Evolutionary conservation across 2,888 invertebrate genomes (phyloP), one percentile per base, ranked within the genome.

Genomic region (Spatulosminthurus flaviceps): DNA sequence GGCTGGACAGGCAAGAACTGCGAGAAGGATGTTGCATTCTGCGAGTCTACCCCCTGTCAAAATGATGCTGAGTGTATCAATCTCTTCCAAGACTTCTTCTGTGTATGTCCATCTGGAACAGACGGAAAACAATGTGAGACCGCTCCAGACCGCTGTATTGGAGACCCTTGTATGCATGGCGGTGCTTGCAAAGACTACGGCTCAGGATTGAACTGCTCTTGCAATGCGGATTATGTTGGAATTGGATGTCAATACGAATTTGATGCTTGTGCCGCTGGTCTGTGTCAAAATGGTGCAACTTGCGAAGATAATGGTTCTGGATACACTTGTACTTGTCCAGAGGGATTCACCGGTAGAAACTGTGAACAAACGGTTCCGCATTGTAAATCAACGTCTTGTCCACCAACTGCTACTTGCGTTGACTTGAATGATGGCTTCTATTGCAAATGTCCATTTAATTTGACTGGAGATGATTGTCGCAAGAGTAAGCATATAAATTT

Each of bases 81-180:
- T 86, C 90, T 96, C 16, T 96, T 96, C 92, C 93, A 95, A 88
- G 95, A 95, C 87, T 95, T 91, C 87, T 94, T 95, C 92, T 95
- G 95, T 87, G 95, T 95, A 92, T 96, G 96, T 86, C 96, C 96
- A 69, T 95, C 95, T 82, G 97, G 97, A 85, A 97, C 97, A 0
- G 97, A 97, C 86, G 98, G 97, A 13, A 97, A 97, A 88, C 94
- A 96, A 87, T 98, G 98, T 88, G 97, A 97, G 89, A 96, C 96
- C 0, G 96, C 97, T 0, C 97, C 97, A 1, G 96, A 97, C 88
- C 92, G 97, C 83, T 96, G 96, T 87, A 94, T 96, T 81, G 96
- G 96, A 29, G 93, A 93, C 86, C 96, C 96, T 4, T 98, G 97
- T 87, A 96, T 96, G 95, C 97, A 98, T 86, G 95, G 94, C 69